Evolutionary conservation across 1,140 invertebrate genomes (phyloP), one percentile per base, ranked within the genome.

Genomic region (Solenopsis fugax): DNA sequence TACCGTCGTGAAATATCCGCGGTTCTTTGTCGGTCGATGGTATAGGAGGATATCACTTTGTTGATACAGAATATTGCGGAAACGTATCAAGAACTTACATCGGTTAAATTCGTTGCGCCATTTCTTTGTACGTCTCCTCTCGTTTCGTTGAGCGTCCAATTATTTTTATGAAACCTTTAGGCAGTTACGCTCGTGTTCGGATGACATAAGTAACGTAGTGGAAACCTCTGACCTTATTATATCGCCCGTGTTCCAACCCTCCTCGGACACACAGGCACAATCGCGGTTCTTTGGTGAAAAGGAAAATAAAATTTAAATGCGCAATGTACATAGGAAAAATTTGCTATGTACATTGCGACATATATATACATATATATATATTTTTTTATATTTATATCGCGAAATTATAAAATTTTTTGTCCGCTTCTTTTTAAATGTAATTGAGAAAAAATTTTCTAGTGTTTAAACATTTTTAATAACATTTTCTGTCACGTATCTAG

Each of bases 11-110:
- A 29, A 21, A 82, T 73, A 82, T 73, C 54, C 77, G 37, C 64
- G 16, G 21, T 45, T 81, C 45, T 84, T 60, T 62, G 69, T 73
- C 54, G 69, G 37, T 29, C 54, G n/a, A n/a, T 37, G 24, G 9
- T 72, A 73, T 18, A 41, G n/a, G 24, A n/a, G 41, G 69, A 54
- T 73, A 84, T 84, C 69, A 73, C 67, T 60, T 75, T 73, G 45
- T 84, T 84, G 69, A 84, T 73, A 84, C 69, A 50, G 54, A 84
- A 84, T 75, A 84, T 75, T 75, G 69, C 80, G 69, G 69, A 21
- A 73, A 84, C 54, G 41, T 75, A 75, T 84, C 80, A 75, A 37
- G 45, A 50, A 60, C 69, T 81, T 84, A 82, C 52, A 67, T 45
- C 69, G 41, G 12, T 48, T 75, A 60, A 75, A 84, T 60, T 60